A percentile compares a stretch with the other conserved stretches of the same genome.
phyloP scores from a whole-genome alignment of 2,797 vertebrate genomes.

The Moxostoma hubbsi region DNA sequence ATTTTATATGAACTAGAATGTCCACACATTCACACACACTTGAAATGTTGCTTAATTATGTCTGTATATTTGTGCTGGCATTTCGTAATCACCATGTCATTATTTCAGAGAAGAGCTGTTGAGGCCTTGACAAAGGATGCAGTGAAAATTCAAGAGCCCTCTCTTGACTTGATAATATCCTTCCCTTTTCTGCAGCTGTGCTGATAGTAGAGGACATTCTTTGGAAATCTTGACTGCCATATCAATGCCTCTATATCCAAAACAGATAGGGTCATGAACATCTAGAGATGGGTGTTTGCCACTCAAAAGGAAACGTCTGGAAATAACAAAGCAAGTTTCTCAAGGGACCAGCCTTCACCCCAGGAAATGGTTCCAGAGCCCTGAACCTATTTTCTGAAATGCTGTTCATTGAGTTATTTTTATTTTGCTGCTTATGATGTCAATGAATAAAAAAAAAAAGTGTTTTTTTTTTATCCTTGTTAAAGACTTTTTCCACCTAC shows the following conservation, averaged over 20 bases:
- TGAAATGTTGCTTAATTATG: conserved; percentile 23
- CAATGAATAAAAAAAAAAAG: background rate
- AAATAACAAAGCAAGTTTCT: background rate
- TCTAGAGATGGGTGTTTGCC: conserved; percentile 22
- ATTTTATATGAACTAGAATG: no score
- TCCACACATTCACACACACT: conserved; percentile 1
- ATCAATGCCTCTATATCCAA: conserved; percentile 5
- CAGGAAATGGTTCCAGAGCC: conserved; percentile 2
- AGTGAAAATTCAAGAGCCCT: conserved; percentile 56
- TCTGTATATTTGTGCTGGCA: conserved; percentile 32
- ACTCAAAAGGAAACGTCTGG: conserved; percentile 12
- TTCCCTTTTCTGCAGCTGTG: conserved; percentile 62
- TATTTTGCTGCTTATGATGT: background rate
- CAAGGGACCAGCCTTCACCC: background rate
- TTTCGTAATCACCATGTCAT: conserved; percentile 46
- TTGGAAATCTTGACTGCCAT: conserved; percentile 44
- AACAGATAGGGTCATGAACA: conserved; percentile 58
- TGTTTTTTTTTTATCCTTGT: no score
- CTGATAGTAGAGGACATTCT: conserved; percentile 64
- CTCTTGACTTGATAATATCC: conserved; percentile 60
- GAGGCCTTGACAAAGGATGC: conserved; percentile 43
- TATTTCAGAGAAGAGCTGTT: conserved; percentile 46
- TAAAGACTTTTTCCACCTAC: no score
- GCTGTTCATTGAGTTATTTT: background rate
- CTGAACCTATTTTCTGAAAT: conserved; percentile 2